Percentiles rank a stretch among this genome's conserved stretches.
These are phyloP conservation scores for Mythimna vitellina DNA, from an alignment of 2,888 invertebrate species.

Conservation along the genomic window DNA sequence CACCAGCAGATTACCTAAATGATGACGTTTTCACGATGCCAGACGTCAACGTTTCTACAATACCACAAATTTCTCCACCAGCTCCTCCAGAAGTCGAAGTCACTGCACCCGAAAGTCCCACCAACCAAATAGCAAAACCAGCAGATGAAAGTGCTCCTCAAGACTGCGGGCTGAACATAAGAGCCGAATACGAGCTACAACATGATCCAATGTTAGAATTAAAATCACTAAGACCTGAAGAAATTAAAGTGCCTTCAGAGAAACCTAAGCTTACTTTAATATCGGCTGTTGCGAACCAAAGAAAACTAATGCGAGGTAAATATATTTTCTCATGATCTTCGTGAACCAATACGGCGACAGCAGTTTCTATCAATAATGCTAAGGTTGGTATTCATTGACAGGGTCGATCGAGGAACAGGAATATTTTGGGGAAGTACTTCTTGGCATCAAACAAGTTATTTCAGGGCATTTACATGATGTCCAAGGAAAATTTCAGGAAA, in stretches of 20 bases:
- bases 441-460: conserved; percentile 95
- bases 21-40: conserved; percentile 83
- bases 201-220: conserved; percentile 81
- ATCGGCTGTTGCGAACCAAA: conserved; percentile 91
- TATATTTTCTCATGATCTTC: conserved; percentile 19
- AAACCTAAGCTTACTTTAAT: conserved; percentile 90
- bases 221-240: conserved; percentile 86
- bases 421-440: conserved; percentile 94
- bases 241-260: conserved; percentile 89
- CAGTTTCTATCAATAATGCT: conserved; percentile 50
- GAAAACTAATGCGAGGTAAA: conserved; percentile 90
- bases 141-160: conserved; percentile 64
- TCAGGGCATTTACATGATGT: conserved; percentile 93
- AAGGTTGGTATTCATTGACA: conserved; percentile 75
- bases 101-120: conserved; percentile 63
- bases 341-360: too few relatives aligned
- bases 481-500: conserved; percentile 93
- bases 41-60: conserved; percentile 68
- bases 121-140: conserved; percentile 70
- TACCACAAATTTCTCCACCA: conserved; percentile 69
- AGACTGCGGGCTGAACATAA: conserved; percentile 75
- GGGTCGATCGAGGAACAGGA: conserved; percentile 94
- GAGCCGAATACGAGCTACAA: conserved; percentile 77
- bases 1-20: conserved; percentile 77
- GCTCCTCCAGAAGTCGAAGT: conserved; percentile 63